These are phyloP conservation scores for Channa striata DNA, from an alignment of 2,797 vertebrate genomes.

Conservation along the genomic window DNA sequence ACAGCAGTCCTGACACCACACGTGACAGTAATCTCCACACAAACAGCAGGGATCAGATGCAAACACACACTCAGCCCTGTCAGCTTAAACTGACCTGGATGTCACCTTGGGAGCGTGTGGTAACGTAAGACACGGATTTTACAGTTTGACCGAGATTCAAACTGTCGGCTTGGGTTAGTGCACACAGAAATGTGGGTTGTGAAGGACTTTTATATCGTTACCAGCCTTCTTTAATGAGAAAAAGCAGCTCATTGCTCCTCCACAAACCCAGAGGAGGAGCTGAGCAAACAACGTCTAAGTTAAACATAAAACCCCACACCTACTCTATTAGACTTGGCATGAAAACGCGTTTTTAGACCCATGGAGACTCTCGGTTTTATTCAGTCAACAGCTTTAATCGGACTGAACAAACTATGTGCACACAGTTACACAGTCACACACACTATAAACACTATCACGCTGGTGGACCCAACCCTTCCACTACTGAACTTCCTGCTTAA, in stretches of 20 bases:
- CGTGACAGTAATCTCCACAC: constrained; percentile 37
- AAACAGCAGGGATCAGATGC: constrained; percentile 25
- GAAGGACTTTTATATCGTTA: constrained; percentile 13
- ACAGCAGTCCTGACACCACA: constrained; percentile 13
- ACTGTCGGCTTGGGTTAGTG: background rate
- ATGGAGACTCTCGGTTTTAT: constrained; percentile 11
- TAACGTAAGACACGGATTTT: background rate
- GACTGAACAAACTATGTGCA: constrained; percentile 2
- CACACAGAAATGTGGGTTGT: constrained; percentile 6
- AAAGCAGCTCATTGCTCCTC: constrained; percentile 18
- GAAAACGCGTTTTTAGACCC: background rate
- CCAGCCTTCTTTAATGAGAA: constrained; percentile 11
- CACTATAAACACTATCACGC: constrained; percentile 26
- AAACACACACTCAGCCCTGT: constrained; percentile 33
- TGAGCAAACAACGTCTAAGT: constrained; percentile 37
- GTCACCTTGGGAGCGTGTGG: constrained; percentile 15
- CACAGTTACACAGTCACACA: background rate
- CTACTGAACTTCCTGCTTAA: constrained; percentile 27
- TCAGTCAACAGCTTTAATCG: constrained; percentile 14
- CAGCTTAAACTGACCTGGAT: constrained; percentile 16
- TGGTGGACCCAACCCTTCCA: constrained; percentile 27
- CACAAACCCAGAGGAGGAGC: constrained; percentile 30
- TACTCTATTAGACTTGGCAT: background rate
- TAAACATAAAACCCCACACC: constrained; percentile 22
- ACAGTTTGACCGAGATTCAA: background rate